phyloP scores from a whole-genome alignment of 2,888 invertebrate species.

The Xanthia icteritia region DNA sequence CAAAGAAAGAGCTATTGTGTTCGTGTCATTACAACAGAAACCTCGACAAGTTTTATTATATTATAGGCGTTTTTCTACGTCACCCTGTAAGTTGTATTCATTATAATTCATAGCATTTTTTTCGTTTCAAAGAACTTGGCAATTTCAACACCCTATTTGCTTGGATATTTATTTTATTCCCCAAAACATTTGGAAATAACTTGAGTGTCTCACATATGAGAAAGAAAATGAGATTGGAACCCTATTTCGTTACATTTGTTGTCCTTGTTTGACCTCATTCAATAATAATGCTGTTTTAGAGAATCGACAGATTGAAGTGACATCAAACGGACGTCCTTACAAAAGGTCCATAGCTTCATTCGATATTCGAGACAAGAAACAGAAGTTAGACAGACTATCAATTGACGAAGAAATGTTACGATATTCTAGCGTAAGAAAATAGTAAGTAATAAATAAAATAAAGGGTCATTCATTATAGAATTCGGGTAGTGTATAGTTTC shows the following conservation, averaged over 20 bases:
- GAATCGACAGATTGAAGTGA: constrained; percentile 51
- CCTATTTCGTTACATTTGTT: constrained; percentile 65
- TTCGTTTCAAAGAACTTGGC: constrained; percentile 35
- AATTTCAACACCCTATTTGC: constrained; percentile 52
- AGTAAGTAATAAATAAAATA: constrained; percentile 2
- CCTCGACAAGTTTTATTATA: constrained; percentile 44
- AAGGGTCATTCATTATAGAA: constrained; percentile 11
- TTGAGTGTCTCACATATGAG: constrained; percentile 59
- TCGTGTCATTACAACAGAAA: constrained; percentile 47
- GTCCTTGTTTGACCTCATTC: constrained; percentile 57
- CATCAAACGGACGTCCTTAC: constrained; percentile 20
- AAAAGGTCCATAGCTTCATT: constrained; percentile 40
- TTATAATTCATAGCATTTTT: constrained; percentile 57
- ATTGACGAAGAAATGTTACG: constrained; percentile 17
- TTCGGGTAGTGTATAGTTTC: constrained; percentile 22
- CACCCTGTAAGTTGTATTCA: constrained; percentile 38
- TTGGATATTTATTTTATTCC: constrained; percentile 59
- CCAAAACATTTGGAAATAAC: constrained; percentile 58
- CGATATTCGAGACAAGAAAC: constrained; percentile 45
- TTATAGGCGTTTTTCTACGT: constrained; percentile 27
- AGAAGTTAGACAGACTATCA: constrained; percentile 34
- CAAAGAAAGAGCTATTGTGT: constrained; percentile 49
- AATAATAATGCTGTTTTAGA: constrained; percentile 56
- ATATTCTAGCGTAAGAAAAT: constrained; percentile 12
- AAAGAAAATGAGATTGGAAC: constrained; percentile 68